Percentiles rank a stretch among this genome's conserved stretches.
Evolutionary conservation across 2,113 vertebrate genomes (phyloP).

Genomic region (Sisor rabdophorus): DNA sequence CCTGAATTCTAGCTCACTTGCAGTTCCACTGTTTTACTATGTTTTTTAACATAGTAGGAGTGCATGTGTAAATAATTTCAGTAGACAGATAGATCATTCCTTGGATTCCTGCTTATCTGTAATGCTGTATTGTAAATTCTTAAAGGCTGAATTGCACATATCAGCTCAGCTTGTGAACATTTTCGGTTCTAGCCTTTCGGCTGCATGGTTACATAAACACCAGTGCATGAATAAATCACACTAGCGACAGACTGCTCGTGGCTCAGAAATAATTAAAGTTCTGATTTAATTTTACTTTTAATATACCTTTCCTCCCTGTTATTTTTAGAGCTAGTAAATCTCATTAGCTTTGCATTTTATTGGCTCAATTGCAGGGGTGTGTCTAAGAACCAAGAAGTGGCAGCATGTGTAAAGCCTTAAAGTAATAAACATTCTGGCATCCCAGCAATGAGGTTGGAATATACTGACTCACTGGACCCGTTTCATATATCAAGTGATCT

Average conservation of each 20-base stretch:
- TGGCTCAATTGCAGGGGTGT: not conserved
- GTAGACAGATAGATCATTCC: no score
- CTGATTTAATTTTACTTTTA: not conserved
- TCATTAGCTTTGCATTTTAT: not conserved
- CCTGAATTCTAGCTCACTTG: not conserved
- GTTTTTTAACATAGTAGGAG: no score
- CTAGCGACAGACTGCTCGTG: not conserved
- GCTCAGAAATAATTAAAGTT: not conserved
- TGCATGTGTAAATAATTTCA: no score
- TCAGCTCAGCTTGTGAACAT: no score
- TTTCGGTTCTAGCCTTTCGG: no score
- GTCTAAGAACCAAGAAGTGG: slow-evolving; percentile 12
- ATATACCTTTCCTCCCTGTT: not conserved
- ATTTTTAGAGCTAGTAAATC: not conserved
- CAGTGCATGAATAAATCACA: not conserved
- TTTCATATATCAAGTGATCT: slow-evolving; percentile 68
- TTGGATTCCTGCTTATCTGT: no score
- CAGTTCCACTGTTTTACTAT: not conserved
- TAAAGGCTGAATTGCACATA: no score
- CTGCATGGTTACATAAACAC: not conserved
- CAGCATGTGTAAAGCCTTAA: slow-evolving; percentile 49
- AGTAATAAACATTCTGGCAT: slow-evolving; percentile 46
- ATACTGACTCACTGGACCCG: slow-evolving; percentile 55
- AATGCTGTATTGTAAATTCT: no score
- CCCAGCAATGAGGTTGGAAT: slow-evolving; percentile 60